Base-by-base conservation (phyloP, 1,140 invertebrate genomes). In the Danaus melanippus region DNA sequence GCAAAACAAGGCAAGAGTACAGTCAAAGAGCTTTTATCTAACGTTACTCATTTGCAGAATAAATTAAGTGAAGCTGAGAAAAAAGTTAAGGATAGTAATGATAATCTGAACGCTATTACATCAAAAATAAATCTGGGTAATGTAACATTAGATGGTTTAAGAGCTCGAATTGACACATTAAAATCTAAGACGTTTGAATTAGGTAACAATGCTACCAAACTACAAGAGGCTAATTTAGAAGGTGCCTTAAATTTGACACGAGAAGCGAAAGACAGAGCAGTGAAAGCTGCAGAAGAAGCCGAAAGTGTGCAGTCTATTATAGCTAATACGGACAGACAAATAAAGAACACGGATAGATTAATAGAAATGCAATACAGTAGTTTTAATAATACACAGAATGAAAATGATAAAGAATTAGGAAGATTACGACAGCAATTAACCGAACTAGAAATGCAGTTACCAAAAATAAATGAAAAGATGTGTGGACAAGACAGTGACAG, bases 181-280 rank as follows among this genome's bases (percentile, higher is more conserved):
- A 92, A 95, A 71, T 83, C 90, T 42, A 89, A 92, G 63, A 95
- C 95, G 2, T 81, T 90, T 49, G 89, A 93, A 39, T 87, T 99
- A 15, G 93, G 93, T 67, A 91, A 93, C 52, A 96, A 96, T 74
- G 96, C 96, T 9, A 98, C 96, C 1, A 92, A 93, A 71, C 87
- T 99, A 21, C 96, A 98, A 81, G 97, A 98, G 86, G 94, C 93
- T 5, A 97, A 98, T 85, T 94, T 98, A 42, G 95, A 97, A 88
- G 97, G 97, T 46, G 97, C 97, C 2, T 88, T 98, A 45, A 97
- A 96, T 75, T 90, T 98, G 3, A 98, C 96, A 0, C 89, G 93
- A 17, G 87, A 90, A 64, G 90, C 94, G 89, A 89, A 96, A 92
- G 84, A 92, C 90, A 74, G 91, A 89, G 74, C 91, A 81, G 69